Evolutionary conservation across 30 jellyfish, hydroid and myxozoan genomes (phyloP).

Genomic region (Aurelia sp.): DNA sequence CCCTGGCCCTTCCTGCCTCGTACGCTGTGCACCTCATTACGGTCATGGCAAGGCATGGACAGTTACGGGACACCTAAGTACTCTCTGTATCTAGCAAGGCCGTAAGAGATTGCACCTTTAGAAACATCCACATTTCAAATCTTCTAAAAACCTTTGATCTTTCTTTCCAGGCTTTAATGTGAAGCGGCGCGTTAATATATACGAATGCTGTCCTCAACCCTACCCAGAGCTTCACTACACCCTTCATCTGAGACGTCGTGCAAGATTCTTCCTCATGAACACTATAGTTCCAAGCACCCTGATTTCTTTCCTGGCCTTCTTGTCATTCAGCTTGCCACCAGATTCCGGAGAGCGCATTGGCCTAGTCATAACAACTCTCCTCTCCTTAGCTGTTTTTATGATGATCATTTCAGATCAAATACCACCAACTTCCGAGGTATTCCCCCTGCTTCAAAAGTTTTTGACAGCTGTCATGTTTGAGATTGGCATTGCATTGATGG

Average conservation of each 20-base stretch:
- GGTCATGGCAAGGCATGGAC: too few species aligned
- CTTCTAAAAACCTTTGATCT: background rate
- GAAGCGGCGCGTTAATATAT: slow-evolving; percentile 14
- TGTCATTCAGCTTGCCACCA: slow-evolving; percentile 87
- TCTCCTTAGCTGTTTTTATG: slow-evolving; percentile 83
- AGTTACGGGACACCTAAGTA: too few species aligned
- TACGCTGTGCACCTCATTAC: too few species aligned
- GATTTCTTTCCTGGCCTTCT: slow-evolving; percentile 78
- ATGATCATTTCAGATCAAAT: slow-evolving; percentile 81
- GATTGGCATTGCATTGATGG: slow-evolving; percentile 77
- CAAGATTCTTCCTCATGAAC: slow-evolving; percentile 73
- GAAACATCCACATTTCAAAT: too few species aligned
- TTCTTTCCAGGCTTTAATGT: slow-evolving; percentile 70
- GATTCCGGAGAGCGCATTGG: slow-evolving; percentile 87
- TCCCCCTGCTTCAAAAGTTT: slow-evolving; percentile 72
- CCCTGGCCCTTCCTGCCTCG: too few species aligned
- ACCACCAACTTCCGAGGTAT: slow-evolving; percentile 90
- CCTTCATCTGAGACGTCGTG: slow-evolving; percentile 67
- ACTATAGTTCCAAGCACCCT: slow-evolving; percentile 83
- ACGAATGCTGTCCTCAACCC: slow-evolving; percentile 82
- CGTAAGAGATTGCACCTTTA: too few species aligned
- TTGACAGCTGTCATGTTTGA: slow-evolving; percentile 77
- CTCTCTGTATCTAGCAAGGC: too few species aligned
- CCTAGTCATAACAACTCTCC: slow-evolving; percentile 84
- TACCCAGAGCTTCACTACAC: slow-evolving; percentile 77